phyloP scores from a whole-genome alignment of 92 coral and sea anemone species.

The Anthopleura xanthogrammica region DNA sequence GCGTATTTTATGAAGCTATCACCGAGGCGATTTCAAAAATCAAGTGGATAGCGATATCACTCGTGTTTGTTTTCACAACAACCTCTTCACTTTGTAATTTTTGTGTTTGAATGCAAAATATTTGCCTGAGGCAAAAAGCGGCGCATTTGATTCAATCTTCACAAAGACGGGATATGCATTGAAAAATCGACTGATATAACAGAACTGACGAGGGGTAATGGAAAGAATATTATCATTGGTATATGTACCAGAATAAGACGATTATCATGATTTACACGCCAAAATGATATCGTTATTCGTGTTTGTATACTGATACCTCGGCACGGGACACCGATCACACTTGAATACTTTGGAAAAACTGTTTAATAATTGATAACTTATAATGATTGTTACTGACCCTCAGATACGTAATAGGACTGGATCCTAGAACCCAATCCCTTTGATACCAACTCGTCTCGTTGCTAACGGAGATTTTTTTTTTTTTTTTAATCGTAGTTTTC shows the following conservation, averaged over 20 bases:
- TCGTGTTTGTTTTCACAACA: slow-evolving; percentile 7
- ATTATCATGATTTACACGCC: not conserved
- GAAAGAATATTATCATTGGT: not conserved
- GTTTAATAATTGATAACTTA: too few species aligned
- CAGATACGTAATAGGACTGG: not conserved
- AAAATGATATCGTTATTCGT: too few species aligned
- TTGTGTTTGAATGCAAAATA: not conserved
- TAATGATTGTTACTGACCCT: too few species aligned
- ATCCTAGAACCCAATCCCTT: not conserved
- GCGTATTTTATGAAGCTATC: too few species aligned
- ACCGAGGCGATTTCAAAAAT: not conserved
- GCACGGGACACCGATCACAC: not conserved
- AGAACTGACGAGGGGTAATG: not conserved
- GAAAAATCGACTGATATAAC: not conserved
- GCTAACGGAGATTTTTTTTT: not conserved
- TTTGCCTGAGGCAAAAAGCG: not conserved
- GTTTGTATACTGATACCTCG: not conserved
- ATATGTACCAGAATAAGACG: not conserved
- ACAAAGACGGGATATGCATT: not conserved
- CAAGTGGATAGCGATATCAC: not conserved
- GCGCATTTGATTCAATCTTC: not conserved
- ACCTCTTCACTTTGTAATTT: not conserved
- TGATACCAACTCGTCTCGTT: not conserved
- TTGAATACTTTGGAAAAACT: too few species aligned
- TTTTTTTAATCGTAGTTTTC: too few species aligned